Base-by-base conservation (phyloP, 2,113 vertebrate genomes). In the Lutjanus erythropterus region DNA sequence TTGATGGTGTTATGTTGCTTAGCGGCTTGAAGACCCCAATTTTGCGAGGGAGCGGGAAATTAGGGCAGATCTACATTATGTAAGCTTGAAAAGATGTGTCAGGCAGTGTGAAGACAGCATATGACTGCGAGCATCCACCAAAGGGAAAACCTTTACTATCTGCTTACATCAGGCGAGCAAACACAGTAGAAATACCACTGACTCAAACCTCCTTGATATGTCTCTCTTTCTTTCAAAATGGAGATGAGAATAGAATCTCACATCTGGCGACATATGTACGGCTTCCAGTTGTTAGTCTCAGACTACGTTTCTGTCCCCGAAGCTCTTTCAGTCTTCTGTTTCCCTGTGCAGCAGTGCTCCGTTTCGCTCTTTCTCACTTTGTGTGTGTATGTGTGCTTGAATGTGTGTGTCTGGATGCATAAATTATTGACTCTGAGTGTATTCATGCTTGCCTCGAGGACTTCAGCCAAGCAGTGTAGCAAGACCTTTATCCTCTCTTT, bases 41-140 rank as follows among this genome's bases (percentile, higher is more conserved):
- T 83, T 84, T 75, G 74, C 86, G 39, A 31, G 76, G 71, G 80
- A 88, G 75, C 70, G 42, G 74, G 83, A 93, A 94, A 95, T 91
- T 89, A 93, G 94, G 95, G 87, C 94, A 94, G 84, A 93, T 94
- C 92, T 89, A 78, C 88, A 93, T 95, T 95, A 95, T 92, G 91
- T 94, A 94, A 95, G 92, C 92, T 91, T 80, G 88, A 93, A 88
- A 89, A 91, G 91, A 90, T 76, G 81, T 93, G 93, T 92, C 93
- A 93, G 89, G 83, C 89, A 23, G 81, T 72, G 80, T 87, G 89
- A 90, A 90, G 91, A 88, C 80, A 79, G 83, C 88, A 87, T 84
- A 92, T 91, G 91, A 92, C 91, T 91, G 86, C 66, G 73, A 93
- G 92, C 84, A 88, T 81, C 80, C 79, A 86, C 87, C 87, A 85